phyloP scores from a whole-genome alignment of 2,888 invertebrate species.

The Monochamus alternatus region DNA sequence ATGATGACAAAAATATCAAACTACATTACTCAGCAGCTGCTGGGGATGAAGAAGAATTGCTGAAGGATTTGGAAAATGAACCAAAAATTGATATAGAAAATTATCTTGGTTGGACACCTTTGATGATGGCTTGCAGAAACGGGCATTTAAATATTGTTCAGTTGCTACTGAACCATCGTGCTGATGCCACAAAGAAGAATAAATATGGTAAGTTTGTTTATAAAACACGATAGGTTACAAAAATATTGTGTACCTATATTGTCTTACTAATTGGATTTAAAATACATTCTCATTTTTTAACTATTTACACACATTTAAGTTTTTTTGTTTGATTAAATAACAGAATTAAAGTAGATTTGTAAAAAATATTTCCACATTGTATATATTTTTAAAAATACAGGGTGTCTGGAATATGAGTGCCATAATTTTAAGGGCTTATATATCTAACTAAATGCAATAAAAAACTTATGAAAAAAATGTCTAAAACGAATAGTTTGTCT shows the following conservation, averaged over 20 bases:
- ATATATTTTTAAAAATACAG: no score
- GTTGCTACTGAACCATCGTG: conserved; percentile 61
- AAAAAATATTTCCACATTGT: no score
- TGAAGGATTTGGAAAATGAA: conserved; percentile 48
- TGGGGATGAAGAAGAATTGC: conserved; percentile 57
- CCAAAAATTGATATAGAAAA: conserved; percentile 64
- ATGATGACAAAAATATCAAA: conserved; percentile 65
- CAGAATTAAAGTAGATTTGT: no score
- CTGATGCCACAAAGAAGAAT: conserved; percentile 65
- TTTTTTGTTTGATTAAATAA: no score
- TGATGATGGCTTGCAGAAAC: conserved; percentile 68
- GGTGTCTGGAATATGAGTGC: no score
- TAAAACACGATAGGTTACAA: neutral
- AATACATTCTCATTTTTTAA: no score
- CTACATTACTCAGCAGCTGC: conserved; percentile 64
- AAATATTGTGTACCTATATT: neutral
- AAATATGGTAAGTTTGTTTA: conserved; percentile 61
- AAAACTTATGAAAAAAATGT: no score
- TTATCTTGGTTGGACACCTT: conserved; percentile 68
- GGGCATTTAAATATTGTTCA: conserved; percentile 61
- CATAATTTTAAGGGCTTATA: no score
- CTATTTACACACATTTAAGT: no score
- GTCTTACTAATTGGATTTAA: no score
- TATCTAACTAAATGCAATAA: no score
- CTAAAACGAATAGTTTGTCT: no score